phyloP scores from a whole-genome alignment of 1,140 invertebrate genomes.

The Drosophila sturtevanti region DNA sequence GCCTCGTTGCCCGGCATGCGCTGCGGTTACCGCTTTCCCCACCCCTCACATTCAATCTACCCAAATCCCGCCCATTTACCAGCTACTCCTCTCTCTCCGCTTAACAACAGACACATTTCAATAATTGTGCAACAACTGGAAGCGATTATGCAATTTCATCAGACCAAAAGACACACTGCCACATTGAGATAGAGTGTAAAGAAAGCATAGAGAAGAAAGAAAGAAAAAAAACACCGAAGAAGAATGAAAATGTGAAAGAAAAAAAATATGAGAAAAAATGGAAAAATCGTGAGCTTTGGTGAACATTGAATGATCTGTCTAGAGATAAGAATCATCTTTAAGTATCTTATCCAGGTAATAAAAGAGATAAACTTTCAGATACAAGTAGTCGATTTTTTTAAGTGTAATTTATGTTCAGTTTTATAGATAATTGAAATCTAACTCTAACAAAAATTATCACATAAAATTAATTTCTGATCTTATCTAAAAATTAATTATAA shows the following conservation, averaged over 20 bases:
- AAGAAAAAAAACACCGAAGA: neutral
- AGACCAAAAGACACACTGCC: conserved; percentile 68
- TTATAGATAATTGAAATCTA: too few species aligned
- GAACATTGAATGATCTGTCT: neutral
- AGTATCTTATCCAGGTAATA: neutral
- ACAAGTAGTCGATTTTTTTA: too few species aligned
- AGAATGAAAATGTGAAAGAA: neutral
- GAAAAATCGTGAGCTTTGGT: neutral
- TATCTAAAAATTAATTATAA: too few species aligned
- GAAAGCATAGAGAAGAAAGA: neutral
- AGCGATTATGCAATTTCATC: conserved; percentile 80
- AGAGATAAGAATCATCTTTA: neutral
- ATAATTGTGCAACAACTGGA: conserved; percentile 81
- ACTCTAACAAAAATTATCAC: too few species aligned
- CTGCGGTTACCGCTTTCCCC: conserved; percentile 30
- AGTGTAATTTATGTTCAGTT: too few species aligned
- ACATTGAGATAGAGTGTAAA: conserved; percentile 61
- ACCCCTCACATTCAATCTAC: neutral
- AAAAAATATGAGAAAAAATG: neutral
- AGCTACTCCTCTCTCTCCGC: neutral
- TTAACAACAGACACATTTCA: conserved; percentile 67
- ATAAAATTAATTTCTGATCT: too few species aligned
- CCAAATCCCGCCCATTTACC: too few species aligned
- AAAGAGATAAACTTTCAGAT: neutral
- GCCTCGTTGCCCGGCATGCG: conserved; percentile 60